These are phyloP conservation scores for Cercocebus atys DNA, from an alignment of 2,113 vertebrate species.

Conservation along the genomic window DNA sequence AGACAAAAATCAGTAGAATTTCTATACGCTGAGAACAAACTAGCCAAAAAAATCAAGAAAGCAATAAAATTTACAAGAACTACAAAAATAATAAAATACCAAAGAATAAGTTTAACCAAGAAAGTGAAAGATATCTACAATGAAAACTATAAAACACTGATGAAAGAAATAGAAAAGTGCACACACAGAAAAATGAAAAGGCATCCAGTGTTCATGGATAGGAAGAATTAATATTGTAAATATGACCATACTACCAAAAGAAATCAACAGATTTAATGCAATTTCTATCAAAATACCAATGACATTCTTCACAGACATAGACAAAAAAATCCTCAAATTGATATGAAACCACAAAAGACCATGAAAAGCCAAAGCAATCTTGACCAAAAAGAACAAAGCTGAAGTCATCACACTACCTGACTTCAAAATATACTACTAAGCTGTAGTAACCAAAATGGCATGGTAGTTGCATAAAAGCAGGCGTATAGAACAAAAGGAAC, in stretches of 20 bases:
- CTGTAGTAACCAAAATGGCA: background rate
- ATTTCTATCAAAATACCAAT: background rate
- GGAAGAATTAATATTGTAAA: background rate
- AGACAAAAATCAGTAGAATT: background rate
- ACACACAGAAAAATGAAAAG: background rate
- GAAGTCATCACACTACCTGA: background rate
- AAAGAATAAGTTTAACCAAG: background rate
- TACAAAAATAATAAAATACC: background rate
- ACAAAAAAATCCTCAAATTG: background rate
- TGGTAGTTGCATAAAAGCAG: background rate
- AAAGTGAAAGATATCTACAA: background rate
- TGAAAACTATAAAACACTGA: background rate
- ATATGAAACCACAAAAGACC: background rate
- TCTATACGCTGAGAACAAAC: background rate
- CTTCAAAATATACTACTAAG: background rate
- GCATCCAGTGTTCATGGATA: background rate
- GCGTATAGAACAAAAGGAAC: background rate
- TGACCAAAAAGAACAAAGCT: background rate
- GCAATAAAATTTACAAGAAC: background rate
- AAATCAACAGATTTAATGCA: background rate
- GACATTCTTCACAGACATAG: background rate
- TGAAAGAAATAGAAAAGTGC: background rate
- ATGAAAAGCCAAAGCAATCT: background rate
- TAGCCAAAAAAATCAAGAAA: background rate
- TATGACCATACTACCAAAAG: background rate